These are phyloP conservation scores for Glyphotaelius pellucidus DNA, from an alignment of 2,888 invertebrate genomes.

Conservation along the genomic window DNA sequence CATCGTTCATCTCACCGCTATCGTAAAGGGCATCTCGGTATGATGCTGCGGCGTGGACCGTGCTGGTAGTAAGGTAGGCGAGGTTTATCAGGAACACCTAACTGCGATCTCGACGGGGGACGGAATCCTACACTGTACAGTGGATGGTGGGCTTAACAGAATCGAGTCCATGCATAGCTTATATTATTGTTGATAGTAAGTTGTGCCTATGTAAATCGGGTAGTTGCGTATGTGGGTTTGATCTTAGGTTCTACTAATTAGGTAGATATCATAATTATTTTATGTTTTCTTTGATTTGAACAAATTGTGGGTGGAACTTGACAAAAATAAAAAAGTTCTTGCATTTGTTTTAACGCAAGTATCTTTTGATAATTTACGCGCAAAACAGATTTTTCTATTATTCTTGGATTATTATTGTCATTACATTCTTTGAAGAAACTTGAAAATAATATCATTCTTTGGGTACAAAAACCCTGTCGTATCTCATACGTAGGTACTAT, in stretches of 20 bases:
- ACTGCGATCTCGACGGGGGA: constrained; percentile 34
- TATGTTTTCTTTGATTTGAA: too few species aligned
- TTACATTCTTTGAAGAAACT: too few species aligned
- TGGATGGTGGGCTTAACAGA: not conserved
- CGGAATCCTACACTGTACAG: not conserved
- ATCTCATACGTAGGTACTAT: too few species aligned
- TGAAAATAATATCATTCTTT: too few species aligned
- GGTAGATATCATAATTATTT: too few species aligned
- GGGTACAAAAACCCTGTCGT: too few species aligned
- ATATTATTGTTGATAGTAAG: not conserved
- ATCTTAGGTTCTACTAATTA: not conserved
- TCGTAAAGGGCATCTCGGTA: constrained; percentile 61
- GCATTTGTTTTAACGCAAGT: too few species aligned
- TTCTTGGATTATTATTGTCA: too few species aligned
- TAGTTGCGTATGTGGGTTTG: not conserved
- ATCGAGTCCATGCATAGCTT: not conserved
- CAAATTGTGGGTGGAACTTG: too few species aligned
- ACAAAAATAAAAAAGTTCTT: too few species aligned
- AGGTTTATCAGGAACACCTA: constrained; percentile 62
- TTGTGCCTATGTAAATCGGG: not conserved
- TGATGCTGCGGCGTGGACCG: constrained; percentile 44
- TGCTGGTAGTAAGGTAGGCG: constrained; percentile 46
- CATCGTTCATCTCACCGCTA: constrained; percentile 46
- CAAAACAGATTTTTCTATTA: too few species aligned
- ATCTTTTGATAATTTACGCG: too few species aligned